A percentile compares a stretch with the other conserved stretches of the same genome.
These are phyloP conservation scores for Sesamia inferens DNA, from an alignment of 2,888 invertebrate species.

Conservation along the genomic window DNA sequence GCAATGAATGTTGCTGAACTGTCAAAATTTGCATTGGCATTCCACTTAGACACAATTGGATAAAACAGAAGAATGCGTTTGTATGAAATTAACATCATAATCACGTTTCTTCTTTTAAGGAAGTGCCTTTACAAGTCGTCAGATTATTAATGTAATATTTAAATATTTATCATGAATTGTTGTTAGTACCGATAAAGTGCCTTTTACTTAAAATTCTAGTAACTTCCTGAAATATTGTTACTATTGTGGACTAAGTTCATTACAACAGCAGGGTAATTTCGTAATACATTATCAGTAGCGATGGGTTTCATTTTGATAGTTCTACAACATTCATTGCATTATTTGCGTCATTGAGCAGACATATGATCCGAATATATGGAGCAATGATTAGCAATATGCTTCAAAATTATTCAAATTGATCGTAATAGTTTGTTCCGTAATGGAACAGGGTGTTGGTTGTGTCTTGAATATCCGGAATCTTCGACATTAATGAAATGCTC, in stretches of 20 bases:
- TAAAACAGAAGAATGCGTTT: not conserved
- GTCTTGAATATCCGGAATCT: not conserved
- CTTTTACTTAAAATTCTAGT: not conserved
- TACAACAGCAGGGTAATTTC: not conserved
- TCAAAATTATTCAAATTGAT: too few species aligned
- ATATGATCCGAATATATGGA: too few species aligned
- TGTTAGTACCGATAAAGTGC: conserved; percentile 1
- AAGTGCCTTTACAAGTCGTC: not conserved
- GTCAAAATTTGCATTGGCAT: too few species aligned
- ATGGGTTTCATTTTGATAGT: too few species aligned
- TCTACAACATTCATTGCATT: too few species aligned
- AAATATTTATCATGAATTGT: not conserved
- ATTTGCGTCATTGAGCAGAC: too few species aligned
- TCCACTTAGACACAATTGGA: too few species aligned
- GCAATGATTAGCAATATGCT: too few species aligned
- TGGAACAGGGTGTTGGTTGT: not conserved
- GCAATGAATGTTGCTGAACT: too few species aligned
- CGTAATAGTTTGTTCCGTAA: too few species aligned
- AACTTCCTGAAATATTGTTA: not conserved
- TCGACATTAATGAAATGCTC: too few species aligned
- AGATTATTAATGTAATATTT: not conserved
- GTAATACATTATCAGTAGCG: too few species aligned
- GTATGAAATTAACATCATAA: not conserved
- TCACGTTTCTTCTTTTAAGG: not conserved
- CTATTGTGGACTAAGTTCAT: not conserved